These are phyloP conservation scores for Formica aserva DNA, from an alignment of 2,888 invertebrate species.

Conservation along the genomic window DNA sequence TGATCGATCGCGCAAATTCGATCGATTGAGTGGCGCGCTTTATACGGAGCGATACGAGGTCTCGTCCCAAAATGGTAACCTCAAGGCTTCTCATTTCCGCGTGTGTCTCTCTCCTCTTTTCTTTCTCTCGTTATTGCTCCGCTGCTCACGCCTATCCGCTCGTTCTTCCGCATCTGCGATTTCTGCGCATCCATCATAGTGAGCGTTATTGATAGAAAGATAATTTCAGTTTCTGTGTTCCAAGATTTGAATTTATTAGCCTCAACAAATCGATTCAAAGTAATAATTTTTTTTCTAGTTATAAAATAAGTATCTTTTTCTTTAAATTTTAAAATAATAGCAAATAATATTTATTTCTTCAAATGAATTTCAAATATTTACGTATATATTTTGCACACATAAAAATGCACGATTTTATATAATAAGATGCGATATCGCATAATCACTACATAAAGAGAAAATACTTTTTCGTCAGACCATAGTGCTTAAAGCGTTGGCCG, in stretches of 20 bases:
- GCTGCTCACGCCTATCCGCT: slow-evolving; percentile 38
- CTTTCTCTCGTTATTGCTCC: slow-evolving; percentile 58
- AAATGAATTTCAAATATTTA: not conserved
- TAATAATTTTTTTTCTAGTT: not conserved
- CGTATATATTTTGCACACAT: not conserved
- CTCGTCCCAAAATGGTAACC: slow-evolving; percentile 76
- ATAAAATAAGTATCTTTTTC: not conserved
- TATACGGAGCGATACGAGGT: slow-evolving; percentile 76
- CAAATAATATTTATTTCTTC: not conserved
- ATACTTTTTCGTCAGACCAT: not conserved
- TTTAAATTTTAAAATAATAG: not conserved
- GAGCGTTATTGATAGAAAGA: slow-evolving; percentile 44
- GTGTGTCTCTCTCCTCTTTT: slow-evolving; percentile 68
- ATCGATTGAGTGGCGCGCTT: slow-evolving; percentile 58
- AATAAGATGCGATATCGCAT: not conserved
- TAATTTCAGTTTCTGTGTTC: slow-evolving; percentile 66
- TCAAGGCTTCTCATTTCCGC: slow-evolving; percentile 80
- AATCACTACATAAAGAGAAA: not conserved
- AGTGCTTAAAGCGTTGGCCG: not conserved
- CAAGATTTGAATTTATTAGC: slow-evolving; percentile 77
- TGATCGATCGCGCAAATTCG: slow-evolving; percentile 60
- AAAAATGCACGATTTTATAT: not conserved
- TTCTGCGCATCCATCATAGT: slow-evolving; percentile 67
- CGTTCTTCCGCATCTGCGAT: slow-evolving; percentile 55
- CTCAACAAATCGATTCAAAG: slow-evolving; percentile 48